These are phyloP conservation scores for Seriola aureovittata DNA, from an alignment of 2,113 vertebrate species.

Conservation along the genomic window DNA sequence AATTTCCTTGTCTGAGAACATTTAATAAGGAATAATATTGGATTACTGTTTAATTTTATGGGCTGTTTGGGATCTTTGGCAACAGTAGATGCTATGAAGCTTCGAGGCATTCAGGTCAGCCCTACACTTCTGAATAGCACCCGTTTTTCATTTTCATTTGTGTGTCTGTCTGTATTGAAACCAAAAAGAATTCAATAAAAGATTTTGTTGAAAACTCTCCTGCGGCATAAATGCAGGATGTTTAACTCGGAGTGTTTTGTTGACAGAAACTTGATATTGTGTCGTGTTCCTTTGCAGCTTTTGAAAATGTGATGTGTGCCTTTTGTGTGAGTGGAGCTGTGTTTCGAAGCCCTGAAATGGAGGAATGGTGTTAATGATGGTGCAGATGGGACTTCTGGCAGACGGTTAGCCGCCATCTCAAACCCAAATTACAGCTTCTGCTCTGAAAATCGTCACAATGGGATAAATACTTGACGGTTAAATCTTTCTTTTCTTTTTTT, in stretches of 20 bases:
- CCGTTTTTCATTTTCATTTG: not conserved
- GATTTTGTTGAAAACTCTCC: not conserved
- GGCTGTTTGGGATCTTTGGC: no score
- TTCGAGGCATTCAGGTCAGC: no score
- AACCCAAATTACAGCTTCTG: conserved; percentile 52
- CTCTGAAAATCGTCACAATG: conserved; percentile 16
- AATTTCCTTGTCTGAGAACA: no score
- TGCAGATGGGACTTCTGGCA: conserved; percentile 33
- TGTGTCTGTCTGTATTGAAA: not conserved
- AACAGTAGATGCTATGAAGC: no score
- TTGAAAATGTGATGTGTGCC: not conserved
- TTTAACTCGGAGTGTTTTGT: not conserved
- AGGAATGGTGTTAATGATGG: conserved; percentile 43
- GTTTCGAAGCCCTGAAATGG: conserved; percentile 20
- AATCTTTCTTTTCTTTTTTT: not conserved
- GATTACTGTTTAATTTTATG: no score
- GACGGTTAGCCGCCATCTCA: conserved; percentile 5
- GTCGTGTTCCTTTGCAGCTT: conserved; percentile 61
- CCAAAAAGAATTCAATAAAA: conserved; percentile 9
- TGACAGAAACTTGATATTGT: not conserved
- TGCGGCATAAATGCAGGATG: not conserved
- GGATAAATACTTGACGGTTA: conserved; percentile 2
- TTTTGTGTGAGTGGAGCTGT: conserved; percentile 11
- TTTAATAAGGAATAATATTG: no score
- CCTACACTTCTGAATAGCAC: not conserved